Conservation (phyloP, 2,888 invertebrate genomes). For the Gastrophysa polygoni region DNA sequence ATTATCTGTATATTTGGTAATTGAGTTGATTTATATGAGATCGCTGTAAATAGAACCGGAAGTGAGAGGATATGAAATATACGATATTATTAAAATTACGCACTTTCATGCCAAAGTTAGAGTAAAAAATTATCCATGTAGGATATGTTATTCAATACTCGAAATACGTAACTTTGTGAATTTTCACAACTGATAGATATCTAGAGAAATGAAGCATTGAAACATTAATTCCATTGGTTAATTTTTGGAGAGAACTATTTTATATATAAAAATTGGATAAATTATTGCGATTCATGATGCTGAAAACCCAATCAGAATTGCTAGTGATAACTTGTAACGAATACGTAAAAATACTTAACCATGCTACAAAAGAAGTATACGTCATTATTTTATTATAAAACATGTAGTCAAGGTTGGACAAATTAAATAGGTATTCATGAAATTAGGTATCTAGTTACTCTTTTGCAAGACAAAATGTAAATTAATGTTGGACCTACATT, state of each 20-base stretch:
- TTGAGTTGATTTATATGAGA: slow-evolving; percentile 47
- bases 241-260: slow-evolving; percentile 16
- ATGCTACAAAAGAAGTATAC: slow-evolving; percentile 58
- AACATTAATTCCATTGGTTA: slow-evolving; percentile 7
- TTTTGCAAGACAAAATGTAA: background rate
- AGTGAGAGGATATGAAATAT: slow-evolving; percentile 59
- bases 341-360: slow-evolving; percentile 51
- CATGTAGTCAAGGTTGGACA: slow-evolving; percentile 46
- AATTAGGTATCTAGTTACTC: slow-evolving; percentile 19
- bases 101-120: slow-evolving; percentile 61
- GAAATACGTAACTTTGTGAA: slow-evolving; percentile 45
- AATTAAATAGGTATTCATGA: slow-evolving; percentile 44
- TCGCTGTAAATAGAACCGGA: slow-evolving; percentile 53
- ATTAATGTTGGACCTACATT: slow-evolving; percentile 27
- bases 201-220: slow-evolving; percentile 41
- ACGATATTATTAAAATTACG: slow-evolving; percentile 58
- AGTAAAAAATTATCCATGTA: slow-evolving; percentile 58
- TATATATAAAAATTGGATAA: slow-evolving; percentile 16
- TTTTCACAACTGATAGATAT: slow-evolving; percentile 28
- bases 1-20: slow-evolving; percentile 56
- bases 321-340: slow-evolving; percentile 53
- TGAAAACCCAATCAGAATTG: slow-evolving; percentile 40
- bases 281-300: slow-evolving; percentile 41
- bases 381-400: slow-evolving; percentile 53
- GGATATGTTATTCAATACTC: slow-evolving; percentile 49